These are phyloP conservation scores for Mormyrus lacerda DNA, from an alignment of 2,113 vertebrate species.

Conservation along the genomic window DNA sequence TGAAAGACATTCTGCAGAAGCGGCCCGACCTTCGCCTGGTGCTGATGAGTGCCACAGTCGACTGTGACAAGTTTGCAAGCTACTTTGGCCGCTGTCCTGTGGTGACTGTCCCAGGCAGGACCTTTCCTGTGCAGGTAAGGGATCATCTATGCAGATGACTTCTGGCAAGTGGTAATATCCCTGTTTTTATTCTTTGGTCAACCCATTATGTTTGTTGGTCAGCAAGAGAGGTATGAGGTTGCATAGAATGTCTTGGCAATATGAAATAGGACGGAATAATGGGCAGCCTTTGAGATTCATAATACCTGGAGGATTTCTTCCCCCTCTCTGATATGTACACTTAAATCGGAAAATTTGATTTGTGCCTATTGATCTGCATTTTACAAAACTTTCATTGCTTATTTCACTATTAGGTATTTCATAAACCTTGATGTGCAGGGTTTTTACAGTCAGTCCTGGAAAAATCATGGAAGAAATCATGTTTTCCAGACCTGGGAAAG, in stretches of 20 bases:
- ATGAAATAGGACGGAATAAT: neutral
- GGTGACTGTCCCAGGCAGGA: conserved; percentile 83
- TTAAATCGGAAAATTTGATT: neutral
- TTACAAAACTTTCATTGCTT: neutral
- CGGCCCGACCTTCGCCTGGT: conserved; percentile 85
- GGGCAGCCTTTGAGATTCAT: neutral
- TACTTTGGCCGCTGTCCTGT: conserved; percentile 94
- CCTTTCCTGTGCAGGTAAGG: conserved; percentile 85
- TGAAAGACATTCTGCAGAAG: conserved; percentile 80
- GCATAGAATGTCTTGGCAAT: neutral
- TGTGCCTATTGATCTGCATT: neutral
- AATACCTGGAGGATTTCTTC: neutral
- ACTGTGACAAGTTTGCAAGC: conserved; percentile 85
- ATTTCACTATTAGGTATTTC: neutral
- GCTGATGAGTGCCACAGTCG: conserved; percentile 95
- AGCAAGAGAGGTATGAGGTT: neutral
- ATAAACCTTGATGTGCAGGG: neutral
- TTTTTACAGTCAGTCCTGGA: too few species aligned
- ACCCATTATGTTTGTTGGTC: neutral
- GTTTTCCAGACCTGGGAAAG: too few species aligned
- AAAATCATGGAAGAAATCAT: too few species aligned
- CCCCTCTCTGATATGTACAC: neutral
- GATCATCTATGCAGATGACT: neutral
- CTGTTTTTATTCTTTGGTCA: neutral
- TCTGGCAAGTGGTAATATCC: neutral